These are phyloP conservation scores for Papilio xuthus DNA, from an alignment of 1,140 invertebrate species.

Conservation along the genomic window DNA sequence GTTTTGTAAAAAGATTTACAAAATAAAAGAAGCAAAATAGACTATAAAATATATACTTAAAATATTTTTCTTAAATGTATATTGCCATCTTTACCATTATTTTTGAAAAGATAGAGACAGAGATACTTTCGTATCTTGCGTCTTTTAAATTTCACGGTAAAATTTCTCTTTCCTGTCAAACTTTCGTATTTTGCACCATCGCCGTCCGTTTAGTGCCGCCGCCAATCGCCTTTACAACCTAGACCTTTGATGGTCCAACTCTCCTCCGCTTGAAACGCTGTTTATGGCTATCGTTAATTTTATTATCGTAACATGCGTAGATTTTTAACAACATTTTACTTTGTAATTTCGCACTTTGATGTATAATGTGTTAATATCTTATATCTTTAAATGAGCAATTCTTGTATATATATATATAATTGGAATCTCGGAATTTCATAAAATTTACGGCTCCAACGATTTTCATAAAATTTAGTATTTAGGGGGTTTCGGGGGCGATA, in stretches of 20 bases:
- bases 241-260: slow-evolving; percentile 50
- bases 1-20: neutral
- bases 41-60: too few species aligned
- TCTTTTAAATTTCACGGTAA: neutral
- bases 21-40: too few species aligned
- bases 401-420: too few species aligned
- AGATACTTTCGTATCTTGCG: neutral
- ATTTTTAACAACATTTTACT: neutral
- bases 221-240: slow-evolving; percentile 59
- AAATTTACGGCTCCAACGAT: too few species aligned
- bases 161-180: neutral
- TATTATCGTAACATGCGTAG: slow-evolving; percentile 38
- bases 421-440: too few species aligned
- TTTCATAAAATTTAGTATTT: too few species aligned
- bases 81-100: neutral
- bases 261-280: slow-evolving; percentile 22
- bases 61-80: neutral
- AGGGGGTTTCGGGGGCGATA: too few species aligned
- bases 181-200: slow-evolving; percentile 27
- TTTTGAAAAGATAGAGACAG: neutral
- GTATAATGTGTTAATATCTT: neutral
- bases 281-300: slow-evolving; percentile 51
- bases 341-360: neutral
- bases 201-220: slow-evolving; percentile 50
- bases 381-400: neutral